These are phyloP conservation scores for Dasyprocta punctata DNA, from an alignment of 2,113 vertebrate genomes.

Conservation along the genomic window DNA sequence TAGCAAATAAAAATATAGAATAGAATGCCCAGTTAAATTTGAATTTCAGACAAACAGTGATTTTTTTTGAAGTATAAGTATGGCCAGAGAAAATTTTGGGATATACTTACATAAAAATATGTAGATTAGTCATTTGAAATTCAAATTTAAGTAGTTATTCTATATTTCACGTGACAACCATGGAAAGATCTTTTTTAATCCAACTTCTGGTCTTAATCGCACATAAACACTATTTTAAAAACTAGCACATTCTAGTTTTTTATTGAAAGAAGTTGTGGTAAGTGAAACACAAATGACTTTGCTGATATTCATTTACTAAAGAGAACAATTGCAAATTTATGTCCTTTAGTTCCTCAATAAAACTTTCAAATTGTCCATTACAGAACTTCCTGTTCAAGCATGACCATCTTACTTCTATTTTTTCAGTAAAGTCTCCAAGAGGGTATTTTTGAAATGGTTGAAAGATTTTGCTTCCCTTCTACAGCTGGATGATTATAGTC, in stretches of 20 bases:
- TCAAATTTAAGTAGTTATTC: not conserved
- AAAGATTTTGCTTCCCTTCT: not conserved
- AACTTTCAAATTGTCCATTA: not conserved
- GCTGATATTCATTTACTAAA: not conserved
- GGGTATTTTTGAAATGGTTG: not conserved
- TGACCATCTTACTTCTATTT: not conserved
- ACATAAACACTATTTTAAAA: not conserved
- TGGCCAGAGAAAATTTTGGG: not conserved
- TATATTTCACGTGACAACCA: not conserved
- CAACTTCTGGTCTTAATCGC: not conserved
- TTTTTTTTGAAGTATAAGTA: not conserved
- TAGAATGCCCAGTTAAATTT: not conserved
- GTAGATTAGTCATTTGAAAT: not conserved
- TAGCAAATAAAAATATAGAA: not conserved
- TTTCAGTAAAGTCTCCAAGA: not conserved
- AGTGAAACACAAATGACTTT: not conserved
- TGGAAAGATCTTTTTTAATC: not conserved
- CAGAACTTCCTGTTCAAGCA: not conserved
- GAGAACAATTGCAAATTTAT: not conserved
- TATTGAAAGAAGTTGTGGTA: not conserved
- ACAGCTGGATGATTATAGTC: not conserved
- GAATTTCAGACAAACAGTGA: slow-evolving; percentile 19
- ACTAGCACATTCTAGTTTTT: not conserved
- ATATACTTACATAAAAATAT: not conserved
- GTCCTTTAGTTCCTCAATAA: not conserved